These are phyloP conservation scores for Cyaniris semiargus DNA, from an alignment of 2,888 invertebrate species.

Conservation along the genomic window DNA sequence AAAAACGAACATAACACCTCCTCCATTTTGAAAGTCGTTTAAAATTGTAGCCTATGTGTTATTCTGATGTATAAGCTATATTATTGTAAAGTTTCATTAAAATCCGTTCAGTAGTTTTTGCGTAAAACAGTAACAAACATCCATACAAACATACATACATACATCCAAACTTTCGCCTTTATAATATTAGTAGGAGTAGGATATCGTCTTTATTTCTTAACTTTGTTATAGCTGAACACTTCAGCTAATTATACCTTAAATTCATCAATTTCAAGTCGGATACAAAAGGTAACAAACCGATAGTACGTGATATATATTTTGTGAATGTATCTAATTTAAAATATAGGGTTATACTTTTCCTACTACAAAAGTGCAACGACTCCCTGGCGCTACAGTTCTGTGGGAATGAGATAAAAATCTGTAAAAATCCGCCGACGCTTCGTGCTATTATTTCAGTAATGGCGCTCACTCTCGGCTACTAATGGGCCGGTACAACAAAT, in stretches of 20 bases:
- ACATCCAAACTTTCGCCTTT: no score
- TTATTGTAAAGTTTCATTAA: no score
- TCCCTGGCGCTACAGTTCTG: not conserved
- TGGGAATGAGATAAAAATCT: not conserved
- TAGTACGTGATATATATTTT: not conserved
- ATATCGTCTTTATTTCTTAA: not conserved
- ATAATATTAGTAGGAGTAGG: no score
- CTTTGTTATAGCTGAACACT: not conserved
- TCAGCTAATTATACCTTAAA: not conserved
- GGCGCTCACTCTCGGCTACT: slow-evolving; percentile 28
- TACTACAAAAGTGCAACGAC: not conserved
- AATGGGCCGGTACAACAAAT: slow-evolving; percentile 48
- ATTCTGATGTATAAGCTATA: no score
- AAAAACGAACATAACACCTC: no score
- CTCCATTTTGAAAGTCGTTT: no score
- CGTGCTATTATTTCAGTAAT: not conserved
- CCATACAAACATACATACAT: no score
- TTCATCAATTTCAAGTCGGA: not conserved
- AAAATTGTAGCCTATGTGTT: no score
- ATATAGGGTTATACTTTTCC: no score
- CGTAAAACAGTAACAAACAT: no score
- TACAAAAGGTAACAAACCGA: not conserved
- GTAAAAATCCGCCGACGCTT: not conserved
- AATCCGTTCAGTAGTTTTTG: no score
- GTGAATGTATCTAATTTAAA: no score